A percentile compares a stretch with the other conserved stretches of the same genome.
phyloP scores from a whole-genome alignment of 2,113 vertebrate genomes.

The Sylvia atricapilla region DNA sequence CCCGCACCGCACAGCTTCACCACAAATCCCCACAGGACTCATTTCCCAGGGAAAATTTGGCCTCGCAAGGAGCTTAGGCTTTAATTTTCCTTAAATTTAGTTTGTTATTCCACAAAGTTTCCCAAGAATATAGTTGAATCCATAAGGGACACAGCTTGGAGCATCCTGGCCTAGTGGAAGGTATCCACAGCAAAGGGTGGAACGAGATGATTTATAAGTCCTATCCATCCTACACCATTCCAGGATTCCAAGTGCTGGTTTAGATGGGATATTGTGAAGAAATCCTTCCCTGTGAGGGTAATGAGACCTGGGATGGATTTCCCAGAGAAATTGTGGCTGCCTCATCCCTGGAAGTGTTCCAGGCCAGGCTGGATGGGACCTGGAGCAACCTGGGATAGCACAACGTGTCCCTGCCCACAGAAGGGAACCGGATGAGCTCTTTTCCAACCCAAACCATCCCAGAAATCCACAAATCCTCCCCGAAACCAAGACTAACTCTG shows the following conservation, averaged over 20 bases:
- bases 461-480: neutral
- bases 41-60: accelerated
- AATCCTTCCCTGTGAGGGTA: neutral
- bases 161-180: neutral
- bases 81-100: neutral
- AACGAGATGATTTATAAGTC: neutral
- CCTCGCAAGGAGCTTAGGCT: neutral
- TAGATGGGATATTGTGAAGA: neutral
- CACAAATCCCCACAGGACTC: neutral
- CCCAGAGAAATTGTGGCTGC: neutral
- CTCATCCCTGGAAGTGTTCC: neutral
- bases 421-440: neutral
- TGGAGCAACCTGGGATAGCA: neutral
- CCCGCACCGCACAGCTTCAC: neutral
- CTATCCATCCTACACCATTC: neutral
- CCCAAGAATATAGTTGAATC: neutral
- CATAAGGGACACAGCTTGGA: neutral
- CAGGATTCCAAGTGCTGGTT: neutral
- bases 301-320: neutral
- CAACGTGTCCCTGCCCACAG: neutral
- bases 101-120: neutral
- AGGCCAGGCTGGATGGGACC: neutral
- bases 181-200: neutral
- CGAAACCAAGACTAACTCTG: neutral
- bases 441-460: neutral